Base-by-base conservation (phyloP, 2,113 vertebrate species). In the Hemiscyllium ocellatum region DNA sequence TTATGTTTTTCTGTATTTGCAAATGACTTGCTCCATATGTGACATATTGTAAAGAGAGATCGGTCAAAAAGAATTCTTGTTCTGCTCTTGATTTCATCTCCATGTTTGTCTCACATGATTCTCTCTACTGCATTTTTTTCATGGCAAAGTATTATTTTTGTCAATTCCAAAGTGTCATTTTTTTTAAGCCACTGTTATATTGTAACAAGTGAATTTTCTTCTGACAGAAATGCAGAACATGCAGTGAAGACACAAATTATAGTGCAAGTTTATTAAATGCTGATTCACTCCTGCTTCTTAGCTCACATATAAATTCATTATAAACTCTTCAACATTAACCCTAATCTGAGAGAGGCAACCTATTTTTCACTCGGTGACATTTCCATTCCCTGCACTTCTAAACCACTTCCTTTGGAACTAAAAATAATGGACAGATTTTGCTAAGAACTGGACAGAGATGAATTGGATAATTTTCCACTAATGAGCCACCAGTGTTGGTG, bases 331-430 rank as follows among this genome's bases (percentile, higher is more conserved):
- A 37, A 93, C 89, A 93, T 68, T 93, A 93, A 93, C 89, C 89
- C 61, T n/a, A 93, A 93, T 42, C 65, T 93, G 89, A 66, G 61
- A 66, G 24, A 68, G 19, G 89, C 89, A 93, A 93, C n/a, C 89
- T 93, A 93, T 93, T 93, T 93, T 93, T 93, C 89, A 93, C 65
- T 37, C 20, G 61, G 5, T 68, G 89, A 93, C 89, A 66, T 93
- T 93, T 93, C 61, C 89, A 68, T 93, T 93, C 89, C 89, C 89
- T 91, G 89, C 89, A 93, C 65, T 93, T 93, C 61, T 61, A 93
- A 93, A 93, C 89, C 89, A 93, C 89, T 93, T 93, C 89, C 89
- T 93, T 66, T 68, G 89, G 89, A 93, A 66, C 89, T 93, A 93
- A 93, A 66, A 93, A 93, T 93, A 93, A 93, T 61, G 56, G 89